These are phyloP conservation scores for Conomelus anceps DNA, from an alignment of 2,888 invertebrate species.

Conservation along the genomic window DNA sequence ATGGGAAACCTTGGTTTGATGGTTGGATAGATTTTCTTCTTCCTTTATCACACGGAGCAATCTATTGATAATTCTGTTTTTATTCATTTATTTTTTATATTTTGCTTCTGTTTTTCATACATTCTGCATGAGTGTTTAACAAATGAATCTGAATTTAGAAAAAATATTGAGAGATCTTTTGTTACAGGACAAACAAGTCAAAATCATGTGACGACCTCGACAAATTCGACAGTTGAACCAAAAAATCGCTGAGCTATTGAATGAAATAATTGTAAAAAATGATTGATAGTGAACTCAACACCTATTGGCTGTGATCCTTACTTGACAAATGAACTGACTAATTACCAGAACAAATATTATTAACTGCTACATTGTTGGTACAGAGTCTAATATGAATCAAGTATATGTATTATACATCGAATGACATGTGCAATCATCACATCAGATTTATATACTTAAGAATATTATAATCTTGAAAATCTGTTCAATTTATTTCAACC, in stretches of 20 bases:
- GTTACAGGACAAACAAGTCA: constrained; percentile 41
- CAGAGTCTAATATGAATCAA: not conserved
- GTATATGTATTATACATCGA: not conserved
- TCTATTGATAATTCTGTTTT: no score
- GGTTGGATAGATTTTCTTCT: no score
- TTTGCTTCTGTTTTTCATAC: no score
- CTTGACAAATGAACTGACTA: not conserved
- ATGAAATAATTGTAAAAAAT: not conserved
- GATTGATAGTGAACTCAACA: not conserved
- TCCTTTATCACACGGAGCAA: no score
- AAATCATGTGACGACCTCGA: constrained; percentile 44
- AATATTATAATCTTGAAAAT: not conserved
- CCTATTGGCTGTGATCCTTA: not conserved
- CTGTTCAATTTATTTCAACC: not conserved
- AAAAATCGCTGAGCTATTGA: not conserved
- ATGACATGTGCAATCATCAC: not conserved
- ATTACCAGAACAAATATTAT: not conserved
- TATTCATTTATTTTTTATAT: no score
- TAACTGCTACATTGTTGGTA: not conserved
- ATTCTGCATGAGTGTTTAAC: no score
- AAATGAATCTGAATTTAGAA: no score
- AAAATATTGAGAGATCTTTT: no score
- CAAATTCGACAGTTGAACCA: constrained; percentile 30
- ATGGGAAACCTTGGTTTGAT: no score
- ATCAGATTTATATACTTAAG: not conserved